phyloP scores from a whole-genome alignment of 2,888 invertebrate genomes.

The Heteromurus nitidus region DNA sequence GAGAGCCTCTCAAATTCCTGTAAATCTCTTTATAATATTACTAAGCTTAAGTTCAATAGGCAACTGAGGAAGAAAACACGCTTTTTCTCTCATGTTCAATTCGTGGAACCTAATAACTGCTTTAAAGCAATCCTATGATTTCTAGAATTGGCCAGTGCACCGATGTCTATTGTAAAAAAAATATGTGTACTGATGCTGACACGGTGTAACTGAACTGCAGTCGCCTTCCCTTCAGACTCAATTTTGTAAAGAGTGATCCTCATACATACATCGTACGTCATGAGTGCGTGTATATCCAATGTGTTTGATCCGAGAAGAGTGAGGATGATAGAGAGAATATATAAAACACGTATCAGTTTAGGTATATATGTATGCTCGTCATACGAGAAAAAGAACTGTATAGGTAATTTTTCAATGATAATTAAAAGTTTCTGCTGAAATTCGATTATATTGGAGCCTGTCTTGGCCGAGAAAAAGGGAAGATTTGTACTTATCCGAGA shows the following conservation, averaged over 20 bases:
- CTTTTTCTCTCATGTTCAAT: conserved; percentile 37
- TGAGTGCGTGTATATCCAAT: neutral
- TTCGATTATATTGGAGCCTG: conserved; percentile 65
- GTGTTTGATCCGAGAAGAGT: neutral
- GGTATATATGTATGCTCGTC: neutral
- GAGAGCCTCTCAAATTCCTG: conserved; percentile 59
- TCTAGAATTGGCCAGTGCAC: conserved; percentile 60
- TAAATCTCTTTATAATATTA: conserved; percentile 66
- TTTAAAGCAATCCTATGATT: conserved; percentile 64
- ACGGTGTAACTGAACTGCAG: conserved; percentile 29
- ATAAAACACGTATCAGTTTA: neutral
- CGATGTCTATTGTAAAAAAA: neutral
- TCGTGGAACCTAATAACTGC: conserved; percentile 67
- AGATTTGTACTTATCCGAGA: conserved; percentile 37
- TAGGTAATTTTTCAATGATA: conserved; percentile 63
- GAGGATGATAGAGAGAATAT: conserved; percentile 29
- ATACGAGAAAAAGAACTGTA: conserved; percentile 51
- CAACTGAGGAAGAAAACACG: conserved; percentile 41
- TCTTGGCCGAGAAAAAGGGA: conserved; percentile 34
- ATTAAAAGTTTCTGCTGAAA: conserved; percentile 66
- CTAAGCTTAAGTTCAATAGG: conserved; percentile 57
- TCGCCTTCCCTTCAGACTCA: no score
- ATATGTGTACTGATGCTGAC: neutral
- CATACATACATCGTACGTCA: neutral
- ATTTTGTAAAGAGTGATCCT: no score